Base-by-base conservation (phyloP, 2,888 invertebrate genomes). In the Ophioninae sp. region DNA sequence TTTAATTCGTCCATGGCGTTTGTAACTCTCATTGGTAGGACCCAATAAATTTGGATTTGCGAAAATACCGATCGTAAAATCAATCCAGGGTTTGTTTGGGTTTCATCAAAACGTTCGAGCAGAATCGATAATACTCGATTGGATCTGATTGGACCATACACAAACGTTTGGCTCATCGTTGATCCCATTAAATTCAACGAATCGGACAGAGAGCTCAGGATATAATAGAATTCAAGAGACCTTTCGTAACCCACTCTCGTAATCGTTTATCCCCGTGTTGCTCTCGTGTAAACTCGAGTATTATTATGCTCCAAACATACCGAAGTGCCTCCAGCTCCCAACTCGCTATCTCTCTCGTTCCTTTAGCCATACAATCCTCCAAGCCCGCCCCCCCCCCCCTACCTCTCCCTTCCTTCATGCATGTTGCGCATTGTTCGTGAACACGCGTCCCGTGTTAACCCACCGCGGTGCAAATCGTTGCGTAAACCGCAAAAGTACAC, bases 261-360 rank as follows among this genome's bases (percentile, higher is more conserved):
- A 77, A 80, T 77, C 76, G 77, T 77, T 83, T 69, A 78, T 74
- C 68, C 30, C 83, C 39, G 73, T 69, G 83, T 79, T 83, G 74
- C 80, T 76, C 79, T 73, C 74, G 80, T 75, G 69, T 77, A 80
- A 80, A 78, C 80, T 80, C 83, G 74, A 77, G 77, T 64, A 80
- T 83, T 80, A 80, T 83, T 64, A 69, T 77, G 69, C 69, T 69
- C 74, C 72, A 65, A 80, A 68, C 62, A 69, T 59, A 59, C 39
- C 50, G 23, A 77, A 80, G 83, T 74, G 59, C 44, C 69, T 67
- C 70, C 30, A 50, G 62, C 56, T 61, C 30, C 37, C 62, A 21
- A 37, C 69, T 62, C 30, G 30, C 77, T 44, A 17, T 61, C 44
- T 69, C 79, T 82, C 41, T 74, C 74, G 61, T 50, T 82, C 65